Evolutionary conservation across 1,140 invertebrate genomes (phyloP).

Genomic region (Anastatus disparis): DNA sequence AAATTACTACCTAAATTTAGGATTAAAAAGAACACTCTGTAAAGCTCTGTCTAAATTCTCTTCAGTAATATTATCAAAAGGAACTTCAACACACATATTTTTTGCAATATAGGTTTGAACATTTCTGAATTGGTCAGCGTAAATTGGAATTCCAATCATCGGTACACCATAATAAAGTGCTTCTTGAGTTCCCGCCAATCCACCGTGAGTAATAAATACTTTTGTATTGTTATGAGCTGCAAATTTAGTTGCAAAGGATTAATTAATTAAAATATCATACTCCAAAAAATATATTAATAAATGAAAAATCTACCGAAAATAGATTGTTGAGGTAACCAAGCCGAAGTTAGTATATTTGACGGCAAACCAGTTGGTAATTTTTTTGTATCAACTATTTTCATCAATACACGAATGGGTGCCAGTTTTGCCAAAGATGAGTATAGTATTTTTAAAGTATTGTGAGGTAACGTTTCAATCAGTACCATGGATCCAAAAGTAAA

Average conservation of each 20-base stretch:
- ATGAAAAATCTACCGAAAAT: constrained; percentile 65
- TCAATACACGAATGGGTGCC: constrained; percentile 42
- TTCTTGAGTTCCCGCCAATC: constrained; percentile 62
- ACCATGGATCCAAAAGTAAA: constrained; percentile 78
- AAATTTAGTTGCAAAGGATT: no score
- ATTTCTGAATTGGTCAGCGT: constrained; percentile 59
- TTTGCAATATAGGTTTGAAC: constrained; percentile 35
- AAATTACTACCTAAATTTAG: constrained; percentile 15
- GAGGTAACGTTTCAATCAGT: constrained; percentile 70
- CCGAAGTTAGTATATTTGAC: constrained; percentile 69
- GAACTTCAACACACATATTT: constrained; percentile 35
- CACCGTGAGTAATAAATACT: constrained; percentile 66
- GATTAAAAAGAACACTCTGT: not conserved
- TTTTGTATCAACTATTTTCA: constrained; percentile 47
- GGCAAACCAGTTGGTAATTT: constrained; percentile 57
- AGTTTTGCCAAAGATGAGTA: constrained; percentile 47
- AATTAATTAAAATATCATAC: not conserved
- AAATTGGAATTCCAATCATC: constrained; percentile 59
- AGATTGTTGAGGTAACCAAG: constrained; percentile 74
- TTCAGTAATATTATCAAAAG: constrained; percentile 13
- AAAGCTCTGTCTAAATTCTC: constrained; percentile 9
- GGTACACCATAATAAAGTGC: constrained; percentile 52
- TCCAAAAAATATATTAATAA: no score
- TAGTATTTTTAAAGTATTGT: constrained; percentile 49
- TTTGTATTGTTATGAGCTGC: constrained; percentile 48